These are phyloP conservation scores for Tetramorium alpestre DNA, from an alignment of 1,140 invertebrate genomes.

Conservation along the genomic window DNA sequence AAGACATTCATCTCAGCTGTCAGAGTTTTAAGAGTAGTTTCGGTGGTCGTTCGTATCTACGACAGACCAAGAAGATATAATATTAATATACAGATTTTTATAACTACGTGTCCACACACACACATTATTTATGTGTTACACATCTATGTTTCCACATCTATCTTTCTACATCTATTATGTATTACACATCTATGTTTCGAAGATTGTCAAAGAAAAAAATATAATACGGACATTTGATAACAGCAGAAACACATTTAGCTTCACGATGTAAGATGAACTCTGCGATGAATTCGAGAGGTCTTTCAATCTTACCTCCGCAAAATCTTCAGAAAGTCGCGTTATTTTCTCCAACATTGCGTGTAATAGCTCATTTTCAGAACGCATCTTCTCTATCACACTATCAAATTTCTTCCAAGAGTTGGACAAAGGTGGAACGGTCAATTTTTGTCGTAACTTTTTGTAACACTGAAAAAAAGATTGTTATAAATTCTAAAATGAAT, in stretches of 20 bases:
- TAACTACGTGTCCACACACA: neutral
- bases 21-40: slow-evolving; percentile 60
- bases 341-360: slow-evolving; percentile 71
- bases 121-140: neutral
- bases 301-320: slow-evolving; percentile 66
- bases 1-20: slow-evolving; percentile 66
- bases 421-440: neutral
- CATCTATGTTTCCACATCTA: neutral
- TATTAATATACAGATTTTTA: slow-evolving; percentile 4
- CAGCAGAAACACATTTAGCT: neutral
- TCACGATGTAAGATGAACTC: neutral
- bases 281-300: neutral
- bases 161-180: neutral
- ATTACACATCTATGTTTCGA: neutral
- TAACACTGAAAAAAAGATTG: slow-evolving; percentile 58
- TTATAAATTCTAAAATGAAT: neutral
- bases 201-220: neutral
- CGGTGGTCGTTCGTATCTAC: slow-evolving; percentile 68
- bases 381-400: slow-evolving; percentile 53
- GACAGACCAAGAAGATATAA: slow-evolving; percentile 9
- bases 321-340: slow-evolving; percentile 64
- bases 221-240: neutral
- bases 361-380: slow-evolving; percentile 70
- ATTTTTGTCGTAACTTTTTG: neutral
- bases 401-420: slow-evolving; percentile 44